A percentile compares a stretch with the other conserved stretches of the same genome.
phyloP scores from a whole-genome alignment of 2,113 vertebrate species.

The Oxygymnocypris stewartii region DNA sequence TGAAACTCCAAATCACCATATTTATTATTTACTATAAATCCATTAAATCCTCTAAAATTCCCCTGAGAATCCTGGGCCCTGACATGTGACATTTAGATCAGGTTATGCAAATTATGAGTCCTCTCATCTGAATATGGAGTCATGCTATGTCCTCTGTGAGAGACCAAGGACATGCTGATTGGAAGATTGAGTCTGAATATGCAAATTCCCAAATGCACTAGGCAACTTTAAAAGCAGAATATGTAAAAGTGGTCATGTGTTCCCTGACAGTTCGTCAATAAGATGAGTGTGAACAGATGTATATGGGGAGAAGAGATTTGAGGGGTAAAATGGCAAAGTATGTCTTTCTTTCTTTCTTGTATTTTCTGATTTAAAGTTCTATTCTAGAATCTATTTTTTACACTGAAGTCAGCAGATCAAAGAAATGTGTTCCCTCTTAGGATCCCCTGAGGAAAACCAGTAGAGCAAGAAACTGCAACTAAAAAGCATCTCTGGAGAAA shows the following conservation, averaged over 20 bases:
- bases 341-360: neutral
- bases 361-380: neutral
- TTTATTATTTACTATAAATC: slow-evolving; percentile 33
- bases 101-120: slow-evolving; percentile 30
- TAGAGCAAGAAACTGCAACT: neutral
- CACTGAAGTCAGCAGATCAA: neutral
- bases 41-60: slow-evolving; percentile 29
- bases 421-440: neutral
- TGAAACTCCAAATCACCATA: slow-evolving; percentile 24
- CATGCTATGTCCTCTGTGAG: slow-evolving; percentile 32
- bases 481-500: slow-evolving; percentile 10
- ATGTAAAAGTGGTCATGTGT: slow-evolving; percentile 25
- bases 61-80: neutral
- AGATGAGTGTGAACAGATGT: neutral
- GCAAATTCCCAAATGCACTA: slow-evolving; percentile 36
- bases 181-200: slow-evolving; percentile 31
- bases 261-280: slow-evolving; percentile 1
- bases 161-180: slow-evolving; percentile 42
- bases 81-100: slow-evolving; percentile 44
- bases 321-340: neutral
- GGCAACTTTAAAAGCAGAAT: slow-evolving; percentile 36
- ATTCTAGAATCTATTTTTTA: neutral
- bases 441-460: neutral
- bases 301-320: neutral
- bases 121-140: slow-evolving; percentile 42